Evolutionary conservation across 2,888 invertebrate genomes (phyloP).

Genomic region (Callosobruchus maculatus): DNA sequence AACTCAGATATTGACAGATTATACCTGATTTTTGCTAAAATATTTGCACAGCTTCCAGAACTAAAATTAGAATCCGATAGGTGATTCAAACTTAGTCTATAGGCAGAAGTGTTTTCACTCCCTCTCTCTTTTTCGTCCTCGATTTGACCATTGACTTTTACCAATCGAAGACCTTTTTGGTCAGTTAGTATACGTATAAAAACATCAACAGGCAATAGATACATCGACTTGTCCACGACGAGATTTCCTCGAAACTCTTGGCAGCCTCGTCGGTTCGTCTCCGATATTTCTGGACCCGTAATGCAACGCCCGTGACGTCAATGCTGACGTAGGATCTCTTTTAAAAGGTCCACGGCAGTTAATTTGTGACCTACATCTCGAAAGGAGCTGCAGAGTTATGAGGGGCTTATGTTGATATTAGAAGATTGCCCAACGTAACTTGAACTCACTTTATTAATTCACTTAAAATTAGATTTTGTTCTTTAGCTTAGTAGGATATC

Average conservation of each 20-base stretch:
- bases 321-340: conserved; percentile 10
- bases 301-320: conserved; percentile 15
- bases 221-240: not conserved
- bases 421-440: not conserved
- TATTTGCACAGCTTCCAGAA: too few species aligned
- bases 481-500: too few species aligned
- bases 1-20: too few species aligned
- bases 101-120: not conserved
- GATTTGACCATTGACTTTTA: not conserved
- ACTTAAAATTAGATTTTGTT: too few species aligned
- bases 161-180: not conserved
- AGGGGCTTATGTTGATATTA: not conserved
- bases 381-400: not conserved
- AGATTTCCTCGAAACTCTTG: not conserved
- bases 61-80: too few species aligned
- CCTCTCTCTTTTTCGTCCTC: not conserved
- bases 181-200: not conserved
- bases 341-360: not conserved
- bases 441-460: too few species aligned
- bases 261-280: not conserved
- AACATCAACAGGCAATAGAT: not conserved
- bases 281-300: not conserved
- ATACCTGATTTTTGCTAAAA: too few species aligned
- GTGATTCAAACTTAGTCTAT: too few species aligned
- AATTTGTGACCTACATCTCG: not conserved